Evolutionary conservation across 1,140 invertebrate species (phyloP).

Genomic region (Mactra quadrangularis): DNA sequence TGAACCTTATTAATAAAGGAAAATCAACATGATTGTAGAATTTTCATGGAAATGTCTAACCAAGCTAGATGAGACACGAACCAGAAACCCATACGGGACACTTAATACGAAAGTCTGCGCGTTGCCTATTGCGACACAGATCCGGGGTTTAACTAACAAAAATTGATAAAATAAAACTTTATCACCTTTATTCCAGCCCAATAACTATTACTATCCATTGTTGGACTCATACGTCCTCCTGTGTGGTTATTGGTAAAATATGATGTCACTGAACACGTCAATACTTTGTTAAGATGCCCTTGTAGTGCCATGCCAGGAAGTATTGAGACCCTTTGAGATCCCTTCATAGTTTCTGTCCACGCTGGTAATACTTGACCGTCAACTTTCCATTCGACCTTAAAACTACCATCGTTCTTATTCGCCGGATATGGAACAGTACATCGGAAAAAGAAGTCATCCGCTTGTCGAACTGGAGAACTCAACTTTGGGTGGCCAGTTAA

Average conservation of each 20-base stretch:
- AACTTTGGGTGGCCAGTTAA: not conserved
- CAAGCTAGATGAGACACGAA: not conserved
- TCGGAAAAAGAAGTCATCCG: conserved; percentile 19
- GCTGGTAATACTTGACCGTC: conserved; percentile 1
- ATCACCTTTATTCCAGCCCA: conserved; percentile 38
- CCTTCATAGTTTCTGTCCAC: not conserved
- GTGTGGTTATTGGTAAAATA: not conserved
- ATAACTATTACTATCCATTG: conserved; percentile 21
- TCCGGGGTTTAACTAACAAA: not conserved
- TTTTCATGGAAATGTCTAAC: no score
- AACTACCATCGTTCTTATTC: conserved; percentile 8
- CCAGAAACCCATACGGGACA: not conserved
- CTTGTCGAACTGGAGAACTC: conserved; percentile 1
- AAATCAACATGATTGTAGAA: no score
- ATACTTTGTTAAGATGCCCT: not conserved
- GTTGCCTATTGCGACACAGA: not conserved
- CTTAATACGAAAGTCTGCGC: not conserved
- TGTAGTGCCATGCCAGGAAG: not conserved
- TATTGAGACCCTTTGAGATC: not conserved
- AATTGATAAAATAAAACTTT: no score
- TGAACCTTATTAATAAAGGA: no score
- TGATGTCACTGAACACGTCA: conserved; percentile 11
- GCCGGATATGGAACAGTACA: conserved; percentile 15
- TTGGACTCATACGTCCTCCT: not conserved
- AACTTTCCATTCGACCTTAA: conserved; percentile 33